These are phyloP conservation scores for Oscheius onirici DNA, from an alignment of 2,888 invertebrate species.

Conservation along the genomic window DNA sequence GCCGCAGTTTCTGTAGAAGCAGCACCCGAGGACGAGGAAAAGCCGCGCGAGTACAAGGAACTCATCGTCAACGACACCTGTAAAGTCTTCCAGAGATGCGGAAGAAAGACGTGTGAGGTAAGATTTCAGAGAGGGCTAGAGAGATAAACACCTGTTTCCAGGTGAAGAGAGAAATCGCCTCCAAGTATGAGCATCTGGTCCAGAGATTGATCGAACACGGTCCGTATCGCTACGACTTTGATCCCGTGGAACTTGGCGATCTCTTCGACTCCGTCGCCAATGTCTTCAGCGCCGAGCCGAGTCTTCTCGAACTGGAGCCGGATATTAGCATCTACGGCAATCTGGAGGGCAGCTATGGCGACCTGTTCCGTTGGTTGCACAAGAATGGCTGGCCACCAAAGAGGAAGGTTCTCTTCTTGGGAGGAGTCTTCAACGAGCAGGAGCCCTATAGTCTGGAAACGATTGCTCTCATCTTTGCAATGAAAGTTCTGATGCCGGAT, in stretches of 20 bases:
- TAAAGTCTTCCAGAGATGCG: neutral
- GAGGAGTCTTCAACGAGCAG: neutral
- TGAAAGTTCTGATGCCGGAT: constrained; percentile 39
- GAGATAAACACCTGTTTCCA: neutral
- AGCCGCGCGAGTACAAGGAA: neutral
- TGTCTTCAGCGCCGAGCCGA: neutral
- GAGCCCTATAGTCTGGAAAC: constrained; percentile 3
- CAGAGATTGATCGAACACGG: constrained; percentile 25
- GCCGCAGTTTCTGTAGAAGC: neutral
- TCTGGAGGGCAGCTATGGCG: constrained; percentile 38
- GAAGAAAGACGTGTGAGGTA: neutral
- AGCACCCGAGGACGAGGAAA: neutral
- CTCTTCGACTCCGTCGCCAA: constrained; percentile 14
- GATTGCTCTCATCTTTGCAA: constrained; percentile 21
- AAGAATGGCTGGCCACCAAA: constrained; percentile 28
- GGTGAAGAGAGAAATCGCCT: neutral
- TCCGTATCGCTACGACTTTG: constrained; percentile 19
- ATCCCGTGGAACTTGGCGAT: constrained; percentile 11
- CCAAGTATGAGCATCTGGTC: neutral
- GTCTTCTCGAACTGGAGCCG: constrained; percentile 36
- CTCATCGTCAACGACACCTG: neutral
- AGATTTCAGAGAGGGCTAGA: neutral
- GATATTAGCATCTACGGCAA: constrained; percentile 42
- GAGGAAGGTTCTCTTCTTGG: constrained; percentile 13
- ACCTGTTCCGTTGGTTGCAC: constrained; percentile 26